Conservation (phyloP, 2,888 invertebrate genomes). For the Aspidiotus rigidus region DNA sequence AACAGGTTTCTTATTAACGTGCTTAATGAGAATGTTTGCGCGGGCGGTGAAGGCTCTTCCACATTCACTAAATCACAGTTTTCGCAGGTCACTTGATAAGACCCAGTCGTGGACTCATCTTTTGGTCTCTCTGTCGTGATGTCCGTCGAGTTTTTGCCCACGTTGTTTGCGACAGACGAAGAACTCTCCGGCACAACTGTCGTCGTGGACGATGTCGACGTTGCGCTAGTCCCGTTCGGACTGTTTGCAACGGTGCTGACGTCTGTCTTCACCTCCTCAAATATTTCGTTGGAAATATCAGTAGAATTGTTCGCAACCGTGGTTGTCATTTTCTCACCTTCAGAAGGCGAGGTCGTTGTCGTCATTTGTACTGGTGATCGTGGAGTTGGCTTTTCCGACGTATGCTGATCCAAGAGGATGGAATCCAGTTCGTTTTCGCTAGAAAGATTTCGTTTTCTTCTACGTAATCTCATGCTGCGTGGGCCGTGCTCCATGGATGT, state of each 20-base stretch:
- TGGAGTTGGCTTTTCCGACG: slow-evolving; percentile 29
- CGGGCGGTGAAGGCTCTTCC: slow-evolving; percentile 14
- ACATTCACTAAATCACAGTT: slow-evolving; percentile 16
- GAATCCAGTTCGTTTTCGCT: slow-evolving; percentile 38
- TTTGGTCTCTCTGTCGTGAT: slow-evolving; percentile 18
- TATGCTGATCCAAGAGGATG: slow-evolving; percentile 14
- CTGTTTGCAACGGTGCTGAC: not conserved
- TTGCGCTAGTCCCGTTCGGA: not conserved
- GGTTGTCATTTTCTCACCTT: not conserved
- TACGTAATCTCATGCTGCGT: slow-evolving; percentile 40
- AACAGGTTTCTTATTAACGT: slow-evolving; percentile 55
- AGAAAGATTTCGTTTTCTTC: slow-evolving; percentile 15
- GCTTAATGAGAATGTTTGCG: slow-evolving; percentile 44
- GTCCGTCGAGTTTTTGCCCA: not conserved
- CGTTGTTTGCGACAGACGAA: not conserved
- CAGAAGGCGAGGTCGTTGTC: not conserved
- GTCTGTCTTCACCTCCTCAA: not conserved
- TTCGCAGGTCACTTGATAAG: slow-evolving; percentile 1
- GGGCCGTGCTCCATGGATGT: slow-evolving; percentile 44
- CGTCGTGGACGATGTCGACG: not conserved
- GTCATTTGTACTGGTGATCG: slow-evolving; percentile 1
- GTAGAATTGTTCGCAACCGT: not conserved
- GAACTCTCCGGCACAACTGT: not conserved
- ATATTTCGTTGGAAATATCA: slow-evolving; percentile 6
- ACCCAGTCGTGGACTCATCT: slow-evolving; percentile 35